Evolutionary conservation across 2,888 invertebrate species (phyloP).

Genomic region (Erebia epiphron): DNA sequence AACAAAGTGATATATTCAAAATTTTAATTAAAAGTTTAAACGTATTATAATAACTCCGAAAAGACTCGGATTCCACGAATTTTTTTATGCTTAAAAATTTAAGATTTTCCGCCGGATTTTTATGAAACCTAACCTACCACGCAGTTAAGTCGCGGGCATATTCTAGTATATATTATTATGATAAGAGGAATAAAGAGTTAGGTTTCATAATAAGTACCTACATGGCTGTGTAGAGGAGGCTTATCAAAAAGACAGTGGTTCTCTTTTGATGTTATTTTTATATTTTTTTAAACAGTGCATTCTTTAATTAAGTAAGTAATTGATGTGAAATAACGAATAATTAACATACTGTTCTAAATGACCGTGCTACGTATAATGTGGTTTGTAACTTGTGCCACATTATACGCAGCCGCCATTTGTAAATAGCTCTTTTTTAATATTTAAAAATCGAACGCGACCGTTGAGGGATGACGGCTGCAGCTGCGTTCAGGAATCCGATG

Average conservation of each 20-base stretch:
- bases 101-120: no score
- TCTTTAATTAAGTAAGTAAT: not conserved
- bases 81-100: no score
- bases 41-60: no score
- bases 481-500: slow-evolving; percentile 79
- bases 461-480: slow-evolving; percentile 72
- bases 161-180: no score
- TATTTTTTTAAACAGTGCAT: not conserved
- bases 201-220: not conserved
- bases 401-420: not conserved
- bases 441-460: slow-evolving; percentile 68
- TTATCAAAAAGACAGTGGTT: not conserved
- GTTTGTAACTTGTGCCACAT: not conserved
- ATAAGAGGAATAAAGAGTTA: no score
- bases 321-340: not conserved
- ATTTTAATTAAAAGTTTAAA: no score
- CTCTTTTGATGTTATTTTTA: not conserved
- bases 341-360: not conserved
- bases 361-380: not conserved
- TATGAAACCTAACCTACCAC: no score
- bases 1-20: no score
- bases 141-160: no score
- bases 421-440: slow-evolving; percentile 35
- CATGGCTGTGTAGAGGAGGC: not conserved
- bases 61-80: no score